phyloP scores from a whole-genome alignment of 2,888 invertebrate genomes.

The Dolomedes plantarius region DNA sequence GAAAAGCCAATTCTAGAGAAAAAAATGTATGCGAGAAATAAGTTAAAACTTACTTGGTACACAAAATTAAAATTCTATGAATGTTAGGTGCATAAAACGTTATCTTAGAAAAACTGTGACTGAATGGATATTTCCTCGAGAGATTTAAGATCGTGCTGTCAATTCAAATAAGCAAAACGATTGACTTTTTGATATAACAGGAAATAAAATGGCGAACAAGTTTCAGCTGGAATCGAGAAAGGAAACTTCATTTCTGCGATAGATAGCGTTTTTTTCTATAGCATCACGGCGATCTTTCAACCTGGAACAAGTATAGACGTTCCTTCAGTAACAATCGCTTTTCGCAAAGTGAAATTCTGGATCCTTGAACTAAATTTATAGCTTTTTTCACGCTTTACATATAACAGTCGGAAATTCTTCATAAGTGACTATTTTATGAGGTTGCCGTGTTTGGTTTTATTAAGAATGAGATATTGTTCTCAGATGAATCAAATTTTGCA shows the following conservation, averaged over 20 bases:
- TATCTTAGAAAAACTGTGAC: conserved; percentile 26
- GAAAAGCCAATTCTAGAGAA: too few relatives aligned
- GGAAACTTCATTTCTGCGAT: conserved; percentile 58
- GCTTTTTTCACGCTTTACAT: conserved; percentile 56
- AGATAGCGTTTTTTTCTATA: conserved; percentile 26
- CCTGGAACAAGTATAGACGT: neutral
- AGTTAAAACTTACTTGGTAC: too few relatives aligned
- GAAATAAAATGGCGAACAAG: conserved; percentile 64
- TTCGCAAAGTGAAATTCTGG: conserved; percentile 26
- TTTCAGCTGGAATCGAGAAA: conserved; percentile 54
- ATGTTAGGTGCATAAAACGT: conserved; percentile 34
- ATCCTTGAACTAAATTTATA: conserved; percentile 55
- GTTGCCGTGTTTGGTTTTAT: too few relatives aligned
- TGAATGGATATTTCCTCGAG: conserved; percentile 45
- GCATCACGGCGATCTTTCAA: conserved; percentile 5
- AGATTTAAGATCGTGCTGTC: conserved; percentile 47
- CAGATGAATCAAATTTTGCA: too few relatives aligned
- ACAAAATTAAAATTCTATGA: conserved; percentile 62
- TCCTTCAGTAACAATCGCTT: neutral
- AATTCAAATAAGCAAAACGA: conserved; percentile 62
- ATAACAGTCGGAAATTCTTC: conserved; percentile 33
- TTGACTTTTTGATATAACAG: conserved; percentile 64
- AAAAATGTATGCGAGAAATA: too few relatives aligned
- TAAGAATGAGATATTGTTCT: too few relatives aligned
- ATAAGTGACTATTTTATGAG: conserved; percentile 46